phyloP scores from a whole-genome alignment of 1,140 invertebrate species.

The Leptoteleia sp. region DNA sequence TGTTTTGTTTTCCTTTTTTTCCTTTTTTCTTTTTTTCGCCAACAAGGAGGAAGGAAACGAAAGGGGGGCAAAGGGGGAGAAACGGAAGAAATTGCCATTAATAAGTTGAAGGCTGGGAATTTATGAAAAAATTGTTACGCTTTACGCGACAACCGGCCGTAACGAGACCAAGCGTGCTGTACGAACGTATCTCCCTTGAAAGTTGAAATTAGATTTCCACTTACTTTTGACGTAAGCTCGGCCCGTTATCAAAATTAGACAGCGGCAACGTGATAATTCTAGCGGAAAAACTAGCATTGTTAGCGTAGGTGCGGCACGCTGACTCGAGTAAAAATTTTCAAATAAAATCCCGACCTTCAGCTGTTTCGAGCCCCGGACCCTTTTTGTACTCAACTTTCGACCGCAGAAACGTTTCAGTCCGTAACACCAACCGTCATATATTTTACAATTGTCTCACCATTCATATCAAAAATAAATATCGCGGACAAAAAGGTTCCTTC shows the following conservation, averaged over 20 bases:
- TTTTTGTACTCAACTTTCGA: constrained; percentile 19
- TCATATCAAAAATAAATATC: constrained; percentile 56
- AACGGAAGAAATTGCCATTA: constrained; percentile 1
- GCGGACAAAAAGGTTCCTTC: constrained; percentile 13
- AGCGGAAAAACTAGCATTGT: constrained; percentile 16
- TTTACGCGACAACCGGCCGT: background rate
- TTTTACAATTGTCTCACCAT: constrained; percentile 26
- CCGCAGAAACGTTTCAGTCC: constrained; percentile 9
- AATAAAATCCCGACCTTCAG: background rate
- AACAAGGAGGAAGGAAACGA: too few species aligned
- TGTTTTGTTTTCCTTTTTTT: too few species aligned
- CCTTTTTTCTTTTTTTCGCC: too few species aligned
- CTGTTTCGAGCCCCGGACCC: background rate
- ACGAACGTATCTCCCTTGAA: background rate
- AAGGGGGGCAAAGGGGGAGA: too few species aligned
- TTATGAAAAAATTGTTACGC: constrained; percentile 1
- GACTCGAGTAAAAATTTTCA: background rate
- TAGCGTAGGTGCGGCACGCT: background rate
- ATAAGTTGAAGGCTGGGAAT: constrained; percentile 9
- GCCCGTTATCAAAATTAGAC: background rate
- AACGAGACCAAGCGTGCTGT: constrained; percentile 2
- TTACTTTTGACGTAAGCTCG: constrained; percentile 23
- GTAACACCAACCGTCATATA: constrained; percentile 35
- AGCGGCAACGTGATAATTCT: background rate
- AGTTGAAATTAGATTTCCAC: constrained; percentile 35